These are phyloP conservation scores for Falco punctatus DNA, from an alignment of 2,113 vertebrate species.

Conservation along the genomic window DNA sequence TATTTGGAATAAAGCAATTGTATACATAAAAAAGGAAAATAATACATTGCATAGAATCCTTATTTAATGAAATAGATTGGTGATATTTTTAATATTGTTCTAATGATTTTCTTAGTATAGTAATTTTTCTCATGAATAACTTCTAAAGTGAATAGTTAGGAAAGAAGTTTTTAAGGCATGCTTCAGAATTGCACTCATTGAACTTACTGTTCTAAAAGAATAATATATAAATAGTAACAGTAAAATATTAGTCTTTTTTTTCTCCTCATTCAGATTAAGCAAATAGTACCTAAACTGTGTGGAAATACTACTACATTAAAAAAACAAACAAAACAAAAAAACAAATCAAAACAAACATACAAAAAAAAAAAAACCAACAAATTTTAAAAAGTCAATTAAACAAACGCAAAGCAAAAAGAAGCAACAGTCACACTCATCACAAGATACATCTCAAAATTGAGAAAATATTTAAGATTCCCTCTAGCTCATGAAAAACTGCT, in stretches of 20 bases:
- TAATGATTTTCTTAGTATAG: not conserved
- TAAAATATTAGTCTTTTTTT: not conserved
- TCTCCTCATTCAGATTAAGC: not conserved
- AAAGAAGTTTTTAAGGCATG: not conserved
- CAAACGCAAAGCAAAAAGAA: not conserved
- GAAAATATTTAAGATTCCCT: not conserved
- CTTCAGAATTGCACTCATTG: not conserved
- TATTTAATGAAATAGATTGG: not conserved
- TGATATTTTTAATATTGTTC: not conserved
- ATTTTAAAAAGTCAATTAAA: not conserved
- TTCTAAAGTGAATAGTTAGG: not conserved
- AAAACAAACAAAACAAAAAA: not conserved
- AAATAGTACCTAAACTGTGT: not conserved
- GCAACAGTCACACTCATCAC: not conserved
- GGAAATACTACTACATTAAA: not conserved
- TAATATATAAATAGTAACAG: too few species aligned
- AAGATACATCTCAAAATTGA: not conserved
- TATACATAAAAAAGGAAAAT: not conserved
- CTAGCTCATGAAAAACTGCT: not conserved
- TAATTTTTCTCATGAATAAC: not conserved
- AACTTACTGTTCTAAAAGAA: not conserved
- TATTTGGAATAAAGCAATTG: not conserved
- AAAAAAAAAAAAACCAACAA: too few species aligned
- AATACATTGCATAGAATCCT: rapidly evolving
- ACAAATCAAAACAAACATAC: too few species aligned